phyloP scores from a whole-genome alignment of 2,113 vertebrate genomes.

The Gnathonemus echidnorhynchus region DNA sequence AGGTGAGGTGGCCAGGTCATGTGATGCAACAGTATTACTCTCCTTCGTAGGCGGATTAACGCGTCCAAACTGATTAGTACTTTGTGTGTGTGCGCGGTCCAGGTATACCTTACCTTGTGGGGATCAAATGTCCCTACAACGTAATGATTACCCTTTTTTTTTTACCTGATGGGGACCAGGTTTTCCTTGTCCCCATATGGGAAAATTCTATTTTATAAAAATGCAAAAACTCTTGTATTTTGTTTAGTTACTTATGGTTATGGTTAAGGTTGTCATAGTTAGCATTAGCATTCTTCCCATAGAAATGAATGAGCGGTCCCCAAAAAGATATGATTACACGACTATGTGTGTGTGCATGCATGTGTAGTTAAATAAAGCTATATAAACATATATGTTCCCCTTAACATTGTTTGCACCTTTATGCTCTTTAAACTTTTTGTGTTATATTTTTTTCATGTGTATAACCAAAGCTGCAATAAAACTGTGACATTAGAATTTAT shows the following conservation, averaged over 20 bases:
- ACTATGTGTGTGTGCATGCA: neutral
- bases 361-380: neutral
- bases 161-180: too few species aligned
- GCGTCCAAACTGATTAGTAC: neutral
- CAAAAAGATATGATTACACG: too few species aligned
- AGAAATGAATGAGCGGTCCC: too few species aligned
- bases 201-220: too few species aligned
- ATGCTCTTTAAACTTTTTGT: neutral
- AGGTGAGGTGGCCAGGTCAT: neutral
- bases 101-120: too few species aligned
- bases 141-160: too few species aligned
- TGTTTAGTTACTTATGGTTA: too few species aligned
- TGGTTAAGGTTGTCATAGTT: too few species aligned
- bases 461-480: neutral
- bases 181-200: too few species aligned
- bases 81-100: neutral
- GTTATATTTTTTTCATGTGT: neutral
- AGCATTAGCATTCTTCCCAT: too few species aligned
- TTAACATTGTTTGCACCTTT: neutral
- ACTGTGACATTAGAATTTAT: neutral
- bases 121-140: too few species aligned
- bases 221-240: too few species aligned
- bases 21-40: neutral
- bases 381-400: neutral
- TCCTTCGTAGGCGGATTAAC: neutral